A percentile compares a stretch with the other conserved stretches of the same genome.
These are phyloP conservation scores for Megastigmus dorsalis DNA, from an alignment of 2,888 invertebrate genomes.

Conservation along the genomic window DNA sequence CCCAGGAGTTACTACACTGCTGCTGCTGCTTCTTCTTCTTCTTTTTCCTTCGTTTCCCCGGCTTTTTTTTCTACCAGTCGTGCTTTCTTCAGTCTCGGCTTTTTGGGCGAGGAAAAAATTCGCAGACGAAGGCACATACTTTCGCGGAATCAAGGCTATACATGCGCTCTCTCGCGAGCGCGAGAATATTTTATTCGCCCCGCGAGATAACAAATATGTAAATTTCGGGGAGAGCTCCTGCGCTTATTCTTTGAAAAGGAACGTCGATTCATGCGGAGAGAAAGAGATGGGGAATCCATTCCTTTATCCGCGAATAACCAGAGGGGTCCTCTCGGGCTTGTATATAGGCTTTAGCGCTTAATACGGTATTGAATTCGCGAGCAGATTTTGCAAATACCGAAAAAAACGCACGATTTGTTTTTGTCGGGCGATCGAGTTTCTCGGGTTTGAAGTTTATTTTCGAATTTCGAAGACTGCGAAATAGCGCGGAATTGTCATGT, in stretches of 20 bases:
- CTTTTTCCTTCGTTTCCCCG: background rate
- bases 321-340: conserved; percentile 16
- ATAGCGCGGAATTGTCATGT: too few species aligned
- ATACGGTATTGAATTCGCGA: conserved; percentile 47
- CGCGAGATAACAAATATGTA: conserved; percentile 54
- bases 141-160: conserved; percentile 23
- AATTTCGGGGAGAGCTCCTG: conserved; percentile 41
- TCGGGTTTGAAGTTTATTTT: too few species aligned
- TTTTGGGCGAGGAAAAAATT: conserved; percentile 32
- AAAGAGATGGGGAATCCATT: conserved; percentile 29
- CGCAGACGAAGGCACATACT: conserved; percentile 32
- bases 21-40: background rate
- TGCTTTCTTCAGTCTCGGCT: background rate
- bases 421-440: too few species aligned
- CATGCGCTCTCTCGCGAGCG: too few species aligned
- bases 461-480: too few species aligned
- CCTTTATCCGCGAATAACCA: conserved; percentile 45
- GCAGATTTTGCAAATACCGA: conserved; percentile 43
- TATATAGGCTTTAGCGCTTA: conserved; percentile 30
- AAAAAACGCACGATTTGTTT: too few species aligned
- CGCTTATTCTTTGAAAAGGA: conserved; percentile 43
- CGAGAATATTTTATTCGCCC: conserved; percentile 48
- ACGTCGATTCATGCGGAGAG: background rate
- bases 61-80: background rate
- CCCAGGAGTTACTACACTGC: conserved; percentile 16